phyloP scores from a whole-genome alignment of 35 echinoderm and acorn worm genomes.

The Diadema setosum region DNA sequence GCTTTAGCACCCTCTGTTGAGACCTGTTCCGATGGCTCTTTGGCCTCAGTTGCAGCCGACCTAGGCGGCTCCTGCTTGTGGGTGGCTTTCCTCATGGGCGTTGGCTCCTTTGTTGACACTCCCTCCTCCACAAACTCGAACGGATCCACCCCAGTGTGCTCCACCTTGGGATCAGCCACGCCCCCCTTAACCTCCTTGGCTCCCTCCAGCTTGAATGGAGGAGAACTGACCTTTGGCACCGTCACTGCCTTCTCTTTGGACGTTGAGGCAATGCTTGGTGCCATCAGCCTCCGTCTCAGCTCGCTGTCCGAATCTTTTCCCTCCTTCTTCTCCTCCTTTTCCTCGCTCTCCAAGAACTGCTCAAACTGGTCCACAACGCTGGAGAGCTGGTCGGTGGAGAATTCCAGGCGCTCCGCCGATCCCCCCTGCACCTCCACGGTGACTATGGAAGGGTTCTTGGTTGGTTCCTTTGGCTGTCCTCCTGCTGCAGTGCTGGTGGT shows the following conservation, averaged over 20 bases:
- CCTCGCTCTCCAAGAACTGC: constrained; percentile 91
- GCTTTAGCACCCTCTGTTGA: no score
- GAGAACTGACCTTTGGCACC: background rate
- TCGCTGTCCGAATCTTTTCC: background rate
- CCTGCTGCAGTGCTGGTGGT: background rate
- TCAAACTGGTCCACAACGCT: constrained; percentile 94
- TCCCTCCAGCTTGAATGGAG: no score
- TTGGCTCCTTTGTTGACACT: background rate
- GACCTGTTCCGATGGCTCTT: no score
- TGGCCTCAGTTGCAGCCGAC: background rate
- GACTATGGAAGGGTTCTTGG: background rate
- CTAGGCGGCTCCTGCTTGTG: background rate
- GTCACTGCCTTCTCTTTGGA: background rate
- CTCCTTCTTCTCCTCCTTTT: background rate
- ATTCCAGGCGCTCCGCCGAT: constrained; percentile 33
- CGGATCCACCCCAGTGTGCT: background rate
- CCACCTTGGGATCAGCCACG: background rate
- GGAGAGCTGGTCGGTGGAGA: constrained; percentile 53
- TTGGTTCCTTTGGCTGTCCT: background rate
- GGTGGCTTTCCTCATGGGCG: background rate
- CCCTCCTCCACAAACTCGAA: constrained; percentile 15
- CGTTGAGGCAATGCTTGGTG: no score
- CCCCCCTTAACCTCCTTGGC: background rate
- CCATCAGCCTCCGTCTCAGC: background rate
- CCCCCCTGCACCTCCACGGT: constrained; percentile 71